Percentiles rank a stretch among this genome's conserved stretches.
Evolutionary conservation across 2,888 invertebrate species (phyloP).

Genomic region (Dimorphilus gyrociliatus): DNA sequence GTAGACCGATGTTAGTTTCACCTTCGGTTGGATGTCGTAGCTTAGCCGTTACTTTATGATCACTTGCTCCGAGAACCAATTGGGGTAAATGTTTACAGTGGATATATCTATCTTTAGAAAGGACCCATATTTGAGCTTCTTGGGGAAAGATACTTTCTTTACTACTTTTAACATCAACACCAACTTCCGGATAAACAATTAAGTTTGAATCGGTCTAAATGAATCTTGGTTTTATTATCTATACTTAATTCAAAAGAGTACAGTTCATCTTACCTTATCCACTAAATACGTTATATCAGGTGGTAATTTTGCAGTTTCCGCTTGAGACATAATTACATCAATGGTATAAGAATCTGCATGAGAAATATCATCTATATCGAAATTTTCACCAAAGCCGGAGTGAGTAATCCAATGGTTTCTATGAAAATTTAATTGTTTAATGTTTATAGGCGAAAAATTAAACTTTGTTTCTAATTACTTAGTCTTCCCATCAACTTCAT

Average conservation of each 20-base stretch:
- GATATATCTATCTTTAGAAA: conserved; percentile 29
- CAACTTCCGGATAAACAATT: conserved; percentile 23
- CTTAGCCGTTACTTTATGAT: conserved; percentile 14
- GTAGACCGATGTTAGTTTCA: conserved; percentile 12
- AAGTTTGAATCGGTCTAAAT: conserved; percentile 13
- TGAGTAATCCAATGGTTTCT: too few relatives aligned
- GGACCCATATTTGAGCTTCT: conserved; percentile 24
- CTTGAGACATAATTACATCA: too few relatives aligned
- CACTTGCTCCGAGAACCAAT: conserved; percentile 24
- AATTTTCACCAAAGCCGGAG: too few relatives aligned
- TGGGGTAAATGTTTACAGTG: conserved; percentile 26
- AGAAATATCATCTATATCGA: too few relatives aligned
- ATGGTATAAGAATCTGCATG: too few relatives aligned
- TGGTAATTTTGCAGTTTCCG: too few relatives aligned
- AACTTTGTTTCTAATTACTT: conserved; percentile 13
- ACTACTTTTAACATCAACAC: conserved; percentile 14
- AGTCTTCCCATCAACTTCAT: conserved; percentile 13
- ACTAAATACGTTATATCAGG: too few relatives aligned
- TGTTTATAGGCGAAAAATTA: not conserved
- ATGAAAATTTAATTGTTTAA: not conserved
- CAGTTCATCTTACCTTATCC: too few relatives aligned
- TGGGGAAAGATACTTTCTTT: conserved; percentile 18
- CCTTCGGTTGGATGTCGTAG: conserved; percentile 7
- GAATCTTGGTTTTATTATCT: not conserved
- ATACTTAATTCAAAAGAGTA: too few relatives aligned